Evolutionary conservation across 2,888 invertebrate species (phyloP), one percentile per base, ranked within the genome.

Genomic region (Macrosiphum euphorbiae): DNA sequence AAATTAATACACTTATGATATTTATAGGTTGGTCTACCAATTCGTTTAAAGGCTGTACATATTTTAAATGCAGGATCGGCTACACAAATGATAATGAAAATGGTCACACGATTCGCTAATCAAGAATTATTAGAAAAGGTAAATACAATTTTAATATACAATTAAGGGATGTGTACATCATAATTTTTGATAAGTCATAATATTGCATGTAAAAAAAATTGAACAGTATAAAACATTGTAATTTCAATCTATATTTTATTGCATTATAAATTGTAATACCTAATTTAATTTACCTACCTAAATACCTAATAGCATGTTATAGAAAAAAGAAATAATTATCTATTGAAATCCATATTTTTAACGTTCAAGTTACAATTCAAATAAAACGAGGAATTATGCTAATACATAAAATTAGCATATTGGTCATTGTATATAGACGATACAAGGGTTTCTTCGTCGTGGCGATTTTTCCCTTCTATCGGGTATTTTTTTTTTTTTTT

Each of bases 71-170:
- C 97, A 0, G 97, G 97, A 0, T 96, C 96, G 0, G 97, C 97
- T 95, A 97, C 98, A 96, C 98, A 98, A 95, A 97, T 97, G 95
- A 95, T 98, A 94, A 95, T 98, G 96, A 96, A 97, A 94, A 95
- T 98, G 95, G 96, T 98, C 96, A 97, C 96, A 95, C 98, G 98
- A 0, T 97, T 98, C 95, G 97, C 98, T 96, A 97, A 97, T 95
- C 97, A 97, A 95, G 96, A 97, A 84, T 95, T 98, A 0, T 95
- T 96, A 89, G 95, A 96, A 47, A 95, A 96, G 95, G 96, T 96
- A 90, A 26, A 47, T 10, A 47, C 28, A 90, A 24, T 52, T 52
- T 52, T n/a, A 55, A 52, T 88, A 16, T 86, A 47, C 13, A 28
- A 47, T 26, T 13, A 44, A 44, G 3, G 3, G 26, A 44, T 44